These are phyloP conservation scores for Hydra vulgaris DNA, from an alignment of 30 jellyfish, hydroid and myxozoan genomes.

Conservation along the genomic window DNA sequence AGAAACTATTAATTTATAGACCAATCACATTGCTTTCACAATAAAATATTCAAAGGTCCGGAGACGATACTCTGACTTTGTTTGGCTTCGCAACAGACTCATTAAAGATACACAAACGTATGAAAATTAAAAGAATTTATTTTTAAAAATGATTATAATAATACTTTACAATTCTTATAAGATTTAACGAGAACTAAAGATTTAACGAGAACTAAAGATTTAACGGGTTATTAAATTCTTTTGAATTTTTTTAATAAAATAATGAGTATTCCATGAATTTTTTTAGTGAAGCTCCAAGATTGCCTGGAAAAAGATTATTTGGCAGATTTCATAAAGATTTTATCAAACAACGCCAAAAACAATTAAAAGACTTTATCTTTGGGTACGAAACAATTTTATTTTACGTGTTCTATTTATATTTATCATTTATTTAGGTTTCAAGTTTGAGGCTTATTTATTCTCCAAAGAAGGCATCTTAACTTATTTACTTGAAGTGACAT, in stretches of 20 bases:
- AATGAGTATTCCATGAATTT: not conserved
- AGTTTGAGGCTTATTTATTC: not conserved
- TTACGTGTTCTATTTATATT: too few relatives aligned
- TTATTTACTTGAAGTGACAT: not conserved
- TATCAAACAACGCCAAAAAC: conserved; percentile 83
- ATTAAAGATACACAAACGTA: conserved; percentile 64
- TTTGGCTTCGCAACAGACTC: conserved; percentile 82
- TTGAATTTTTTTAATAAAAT: not conserved
- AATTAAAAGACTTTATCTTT: conserved; percentile 59
- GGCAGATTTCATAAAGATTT: conserved; percentile 91
- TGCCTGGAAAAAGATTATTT: conserved; percentile 81
- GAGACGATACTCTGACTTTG: conserved; percentile 90
- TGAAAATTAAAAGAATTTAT: too few relatives aligned
- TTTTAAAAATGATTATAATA: too few relatives aligned
- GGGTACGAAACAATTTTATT: conserved; percentile 40
- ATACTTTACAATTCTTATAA: too few relatives aligned
- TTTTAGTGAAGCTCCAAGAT: conserved; percentile 63
- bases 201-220: too few relatives aligned
- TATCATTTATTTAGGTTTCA: not conserved
- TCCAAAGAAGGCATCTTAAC: not conserved
- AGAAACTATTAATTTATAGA: conserved; percentile 35
- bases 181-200: too few relatives aligned
- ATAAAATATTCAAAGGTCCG: conserved; percentile 90
- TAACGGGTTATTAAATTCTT: not conserved
- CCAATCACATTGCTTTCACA: conserved; percentile 92